A percentile compares a stretch with the other conserved stretches of the same genome.
Evolutionary conservation across 2,113 vertebrate species (phyloP).

Genomic region (Gallinago undulata): DNA sequence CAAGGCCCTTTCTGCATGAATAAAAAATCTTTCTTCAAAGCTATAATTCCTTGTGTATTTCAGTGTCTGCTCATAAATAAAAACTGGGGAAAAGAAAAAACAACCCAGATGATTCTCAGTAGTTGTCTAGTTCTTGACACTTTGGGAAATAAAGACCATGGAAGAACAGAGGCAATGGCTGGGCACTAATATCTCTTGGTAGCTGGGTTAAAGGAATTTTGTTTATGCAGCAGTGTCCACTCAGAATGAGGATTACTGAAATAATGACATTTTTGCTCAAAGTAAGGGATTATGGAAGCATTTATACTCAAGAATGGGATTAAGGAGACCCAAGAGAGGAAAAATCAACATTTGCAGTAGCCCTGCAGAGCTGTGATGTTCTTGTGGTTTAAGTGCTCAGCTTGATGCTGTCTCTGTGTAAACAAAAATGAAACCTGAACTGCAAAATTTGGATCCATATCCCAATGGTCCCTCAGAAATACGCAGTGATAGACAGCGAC

Average conservation of each 20-base stretch:
- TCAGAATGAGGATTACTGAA: neutral
- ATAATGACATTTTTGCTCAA: neutral
- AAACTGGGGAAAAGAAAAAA: neutral
- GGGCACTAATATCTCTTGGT: neutral
- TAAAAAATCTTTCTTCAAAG: slow-evolving; percentile 56
- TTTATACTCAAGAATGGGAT: neutral
- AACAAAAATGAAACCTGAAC: neutral
- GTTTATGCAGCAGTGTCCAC: neutral
- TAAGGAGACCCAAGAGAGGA: neutral
- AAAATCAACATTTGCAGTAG: neutral
- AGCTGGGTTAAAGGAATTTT: neutral
- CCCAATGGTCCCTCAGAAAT: neutral
- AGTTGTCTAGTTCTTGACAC: neutral
- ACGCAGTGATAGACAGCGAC: neutral
- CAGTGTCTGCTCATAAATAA: slow-evolving; percentile 20
- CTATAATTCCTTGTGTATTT: slow-evolving; percentile 22
- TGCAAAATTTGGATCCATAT: neutral
- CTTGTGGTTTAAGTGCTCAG: neutral
- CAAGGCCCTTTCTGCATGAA: slow-evolving; percentile 30
- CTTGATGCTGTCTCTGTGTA: neutral
- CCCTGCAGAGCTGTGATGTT: neutral
- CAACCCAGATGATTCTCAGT: neutral
- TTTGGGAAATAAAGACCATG: neutral
- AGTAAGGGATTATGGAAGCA: neutral
- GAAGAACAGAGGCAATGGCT: neutral